Conservation (phyloP, 2,113 vertebrate genomes). For the Notarius lentiginosus region DNA sequence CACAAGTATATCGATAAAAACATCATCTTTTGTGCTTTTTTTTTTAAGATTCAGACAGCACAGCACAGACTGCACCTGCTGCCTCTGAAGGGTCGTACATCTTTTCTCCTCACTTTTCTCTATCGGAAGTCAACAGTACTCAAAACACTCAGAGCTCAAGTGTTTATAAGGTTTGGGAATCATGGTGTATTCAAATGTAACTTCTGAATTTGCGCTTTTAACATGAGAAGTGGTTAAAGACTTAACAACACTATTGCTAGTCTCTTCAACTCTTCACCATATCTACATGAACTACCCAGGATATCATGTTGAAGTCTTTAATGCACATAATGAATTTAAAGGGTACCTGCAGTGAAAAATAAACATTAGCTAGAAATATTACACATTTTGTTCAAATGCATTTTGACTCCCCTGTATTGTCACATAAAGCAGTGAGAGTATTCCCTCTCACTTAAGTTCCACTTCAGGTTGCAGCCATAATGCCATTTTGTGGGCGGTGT, state of each 20-base stretch:
- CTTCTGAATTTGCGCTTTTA: neutral
- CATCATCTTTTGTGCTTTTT: neutral
- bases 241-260: neutral
- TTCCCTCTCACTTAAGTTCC: no score
- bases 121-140: constrained; percentile 26
- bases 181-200: neutral
- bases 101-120: constrained; percentile 64
- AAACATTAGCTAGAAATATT: no score
- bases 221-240: neutral
- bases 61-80: constrained; percentile 31
- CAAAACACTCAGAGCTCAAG: constrained; percentile 54
- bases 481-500: no score
- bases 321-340: neutral
- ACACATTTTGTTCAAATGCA: no score
- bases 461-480: no score
- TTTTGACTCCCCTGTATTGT: no score
- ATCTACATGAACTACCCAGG: neutral
- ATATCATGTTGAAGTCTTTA: neutral
- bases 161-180: constrained; percentile 70
- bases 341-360: no score
- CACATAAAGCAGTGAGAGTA: no score
- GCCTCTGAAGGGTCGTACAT: constrained; percentile 46
- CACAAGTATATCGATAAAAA: neutral
- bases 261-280: neutral
- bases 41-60: constrained; percentile 39